A percentile compares a stretch with the other conserved stretches of the same genome.
phyloP scores from a whole-genome alignment of 2,113 vertebrate species.

The Monarcha castaneiventris region DNA sequence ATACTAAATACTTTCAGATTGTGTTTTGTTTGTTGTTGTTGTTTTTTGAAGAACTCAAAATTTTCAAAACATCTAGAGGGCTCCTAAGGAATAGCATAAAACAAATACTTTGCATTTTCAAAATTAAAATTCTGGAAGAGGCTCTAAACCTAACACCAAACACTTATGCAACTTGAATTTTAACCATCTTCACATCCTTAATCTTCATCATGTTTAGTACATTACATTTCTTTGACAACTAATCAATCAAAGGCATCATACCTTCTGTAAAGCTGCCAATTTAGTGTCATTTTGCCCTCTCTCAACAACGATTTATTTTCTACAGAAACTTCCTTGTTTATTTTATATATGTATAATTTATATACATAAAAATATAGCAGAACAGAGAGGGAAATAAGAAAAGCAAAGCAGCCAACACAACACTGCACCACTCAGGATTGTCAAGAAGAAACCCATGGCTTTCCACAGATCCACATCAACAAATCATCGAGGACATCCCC shows the following conservation, averaged over 20 bases:
- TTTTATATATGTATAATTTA: conserved; percentile 7
- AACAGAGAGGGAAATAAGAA: background rate
- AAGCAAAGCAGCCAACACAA: background rate
- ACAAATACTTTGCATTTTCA: conserved; percentile 33
- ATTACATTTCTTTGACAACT: conserved; percentile 68
- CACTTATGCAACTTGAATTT: conserved; percentile 58
- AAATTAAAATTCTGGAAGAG: conserved; percentile 43
- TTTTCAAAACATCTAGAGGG: conserved; percentile 45
- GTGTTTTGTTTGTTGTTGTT: conserved; percentile 39
- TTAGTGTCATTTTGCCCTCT: conserved; percentile 53
- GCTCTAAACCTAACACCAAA: conserved; percentile 36
- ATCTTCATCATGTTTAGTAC: conserved; percentile 61
- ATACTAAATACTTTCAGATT: conserved; percentile 36
- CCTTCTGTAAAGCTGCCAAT: conserved; percentile 60
- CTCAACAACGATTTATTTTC: conserved; percentile 59
- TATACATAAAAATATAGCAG: background rate
- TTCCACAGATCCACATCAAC: background rate
- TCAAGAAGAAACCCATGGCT: background rate
- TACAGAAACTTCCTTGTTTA: conserved; percentile 62
- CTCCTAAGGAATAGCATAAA: conserved; percentile 29
- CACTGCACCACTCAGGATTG: background rate
- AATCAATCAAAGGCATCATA: conserved; percentile 69
- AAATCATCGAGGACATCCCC: background rate
- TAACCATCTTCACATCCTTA: conserved; percentile 57
- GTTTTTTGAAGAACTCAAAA: background rate